Percentiles rank a stretch among this genome's conserved stretches.
Conservation (phyloP, 1,140 invertebrate genomes). For the Drosophila suzukii region DNA sequence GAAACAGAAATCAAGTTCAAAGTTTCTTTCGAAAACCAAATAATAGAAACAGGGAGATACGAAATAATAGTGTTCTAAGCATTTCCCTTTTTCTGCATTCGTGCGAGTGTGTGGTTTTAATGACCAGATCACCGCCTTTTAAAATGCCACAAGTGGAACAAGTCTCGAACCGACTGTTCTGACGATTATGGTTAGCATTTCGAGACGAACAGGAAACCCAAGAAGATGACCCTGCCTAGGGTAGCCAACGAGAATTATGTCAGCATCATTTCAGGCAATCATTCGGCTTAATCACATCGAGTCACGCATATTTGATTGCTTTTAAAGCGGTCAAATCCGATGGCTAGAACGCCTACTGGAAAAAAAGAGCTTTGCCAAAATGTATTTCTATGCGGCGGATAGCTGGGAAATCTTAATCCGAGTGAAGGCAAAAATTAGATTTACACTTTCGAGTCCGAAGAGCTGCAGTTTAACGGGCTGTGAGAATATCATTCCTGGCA, state of each 20-base stretch:
- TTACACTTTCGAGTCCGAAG: slow-evolving; percentile 34
- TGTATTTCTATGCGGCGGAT: neutral
- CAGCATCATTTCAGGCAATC: slow-evolving; percentile 67
- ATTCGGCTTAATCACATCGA: slow-evolving; percentile 63
- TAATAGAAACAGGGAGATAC: neutral
- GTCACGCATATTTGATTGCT: slow-evolving; percentile 78
- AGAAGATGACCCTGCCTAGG: slow-evolving; percentile 25
- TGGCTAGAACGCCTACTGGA: slow-evolving; percentile 6
- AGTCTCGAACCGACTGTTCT: slow-evolving; percentile 3
- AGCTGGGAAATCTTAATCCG: slow-evolving; percentile 7
- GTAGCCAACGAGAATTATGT: slow-evolving; percentile 61
- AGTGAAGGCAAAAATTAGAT: slow-evolving; percentile 43
- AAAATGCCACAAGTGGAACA: slow-evolving; percentile 38
- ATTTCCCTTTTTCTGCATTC: slow-evolving; percentile 17
- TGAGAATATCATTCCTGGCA: slow-evolving; percentile 52
- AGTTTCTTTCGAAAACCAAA: slow-evolving; percentile 2
- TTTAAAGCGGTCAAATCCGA: slow-evolving; percentile 55
- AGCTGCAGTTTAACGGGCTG: slow-evolving; percentile 28
- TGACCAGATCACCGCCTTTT: slow-evolving; percentile 44
- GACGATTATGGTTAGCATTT: slow-evolving; percentile 33
- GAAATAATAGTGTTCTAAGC: slow-evolving; percentile 20
- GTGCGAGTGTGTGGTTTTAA: slow-evolving; percentile 28
- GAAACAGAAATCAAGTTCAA: slow-evolving; percentile 15
- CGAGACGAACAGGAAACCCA: slow-evolving; percentile 39
- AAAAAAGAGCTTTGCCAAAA: slow-evolving; percentile 23